Evolutionary conservation across 2,888 invertebrate genomes (phyloP).

Genomic region (Scaeva pyrastri): DNA sequence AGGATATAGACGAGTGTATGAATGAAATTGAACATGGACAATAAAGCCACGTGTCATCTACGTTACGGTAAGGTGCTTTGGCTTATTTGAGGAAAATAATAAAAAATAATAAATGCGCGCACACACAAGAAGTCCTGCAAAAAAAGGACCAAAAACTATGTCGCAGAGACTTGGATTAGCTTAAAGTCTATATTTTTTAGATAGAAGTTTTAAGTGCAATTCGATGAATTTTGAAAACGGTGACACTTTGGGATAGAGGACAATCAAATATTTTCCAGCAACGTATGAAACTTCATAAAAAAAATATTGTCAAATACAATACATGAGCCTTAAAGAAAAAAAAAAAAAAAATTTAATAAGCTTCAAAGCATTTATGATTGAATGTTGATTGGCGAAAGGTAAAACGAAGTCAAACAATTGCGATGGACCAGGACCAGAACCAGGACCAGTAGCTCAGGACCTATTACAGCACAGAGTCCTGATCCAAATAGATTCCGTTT

Average conservation of each 20-base stretch:
- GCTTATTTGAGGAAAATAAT: slow-evolving; percentile 40
- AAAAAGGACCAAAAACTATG: not conserved
- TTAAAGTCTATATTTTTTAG: not conserved
- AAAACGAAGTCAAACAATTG: slow-evolving; percentile 26
- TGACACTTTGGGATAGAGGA: no score
- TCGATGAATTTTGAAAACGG: no score
- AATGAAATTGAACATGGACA: slow-evolving; percentile 21
- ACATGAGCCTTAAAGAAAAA: not conserved
- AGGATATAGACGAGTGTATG: not conserved
- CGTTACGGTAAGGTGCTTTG: slow-evolving; percentile 56
- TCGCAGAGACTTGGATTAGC: not conserved
- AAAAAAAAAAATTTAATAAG: slow-evolving; percentile 20
- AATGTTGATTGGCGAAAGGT: slow-evolving; percentile 44
- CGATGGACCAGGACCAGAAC: not conserved
- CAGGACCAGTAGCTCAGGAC: not conserved
- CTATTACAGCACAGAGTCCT: slow-evolving; percentile 3
- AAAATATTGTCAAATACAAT: not conserved
- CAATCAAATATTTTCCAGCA: no score
- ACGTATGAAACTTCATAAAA: not conserved
- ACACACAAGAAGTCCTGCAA: not conserved
- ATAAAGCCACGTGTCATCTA: slow-evolving; percentile 37
- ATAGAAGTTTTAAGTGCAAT: no score
- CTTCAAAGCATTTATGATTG: slow-evolving; percentile 39
- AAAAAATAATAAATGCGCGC: slow-evolving; percentile 30
- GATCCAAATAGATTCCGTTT: slow-evolving; percentile 61